These are phyloP conservation scores for Pherbina coryleti DNA, from an alignment of 2,888 invertebrate species.

Conservation along the genomic window DNA sequence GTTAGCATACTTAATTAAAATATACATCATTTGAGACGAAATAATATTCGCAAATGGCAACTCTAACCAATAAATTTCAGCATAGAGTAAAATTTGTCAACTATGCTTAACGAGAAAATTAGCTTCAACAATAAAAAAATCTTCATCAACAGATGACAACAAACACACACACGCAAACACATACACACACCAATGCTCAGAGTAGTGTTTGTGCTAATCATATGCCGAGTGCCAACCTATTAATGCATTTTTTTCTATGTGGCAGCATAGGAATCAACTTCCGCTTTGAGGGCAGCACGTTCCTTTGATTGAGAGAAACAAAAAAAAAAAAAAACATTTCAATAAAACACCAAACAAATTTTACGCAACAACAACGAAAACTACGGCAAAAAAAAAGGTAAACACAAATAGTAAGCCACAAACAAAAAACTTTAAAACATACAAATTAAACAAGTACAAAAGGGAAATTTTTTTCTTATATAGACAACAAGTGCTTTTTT, in stretches of 20 bases:
- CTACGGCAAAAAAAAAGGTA: not conserved
- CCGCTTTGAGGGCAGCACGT: not conserved
- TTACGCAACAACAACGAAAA: not conserved
- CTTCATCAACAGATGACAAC: not conserved
- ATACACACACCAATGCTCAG: too few species aligned
- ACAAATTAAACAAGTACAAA: not conserved
- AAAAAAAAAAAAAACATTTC: too few species aligned
- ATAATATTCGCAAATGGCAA: too few species aligned
- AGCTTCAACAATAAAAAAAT: too few species aligned
- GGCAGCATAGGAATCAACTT: not conserved
- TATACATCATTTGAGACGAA: too few species aligned
- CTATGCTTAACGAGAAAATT: too few species aligned
- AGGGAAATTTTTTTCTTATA: not conserved
- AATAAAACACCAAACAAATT: not conserved
- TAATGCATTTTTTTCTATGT: too few species aligned
- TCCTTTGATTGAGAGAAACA: too few species aligned
- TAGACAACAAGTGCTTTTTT: not conserved
- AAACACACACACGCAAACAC: not conserved
- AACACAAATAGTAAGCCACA: not conserved
- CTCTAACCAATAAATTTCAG: not conserved
- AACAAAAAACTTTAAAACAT: not conserved
- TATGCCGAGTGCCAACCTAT: not conserved
- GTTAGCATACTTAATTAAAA: too few species aligned
- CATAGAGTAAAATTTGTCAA: too few species aligned
- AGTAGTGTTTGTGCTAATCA: not conserved